Evolutionary conservation across 2,888 invertebrate genomes (phyloP), one percentile per base, ranked within the genome.

Genomic region (Drosophila colorata): DNA sequence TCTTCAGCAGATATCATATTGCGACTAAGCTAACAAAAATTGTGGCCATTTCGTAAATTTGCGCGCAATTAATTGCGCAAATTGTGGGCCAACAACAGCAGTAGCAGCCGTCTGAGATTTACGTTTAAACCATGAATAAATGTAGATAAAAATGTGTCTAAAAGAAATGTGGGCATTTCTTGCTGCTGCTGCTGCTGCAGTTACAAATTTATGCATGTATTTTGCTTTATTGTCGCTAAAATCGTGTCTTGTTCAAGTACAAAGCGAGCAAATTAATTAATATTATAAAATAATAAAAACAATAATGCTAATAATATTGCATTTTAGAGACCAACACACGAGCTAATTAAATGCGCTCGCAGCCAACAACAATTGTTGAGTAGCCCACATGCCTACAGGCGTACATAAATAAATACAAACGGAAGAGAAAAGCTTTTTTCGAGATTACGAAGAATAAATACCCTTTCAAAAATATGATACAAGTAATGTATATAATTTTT

Each of bases 21-120:
- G 74, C 74, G 38, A 41, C 47, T 33, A 35, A 59, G 41, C 51
- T 35, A 61, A 64, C 63, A 66, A 75, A 65, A 63, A 72, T 78
- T 60, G 55, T 81, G 69, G 72, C 65, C 46, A 70, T 74, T 69
- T 82, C 20, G 40, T 65, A 75, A 78, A 82, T 77, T 84, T 75
- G 61, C 44, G 68, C 69, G 65, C 74, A 73, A 74, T 82, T 86
- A 86, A 82, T 82, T 82, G 80, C 80, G 78, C 80, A 85, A 88
- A 84, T 80, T 80, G 69, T 69, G 69, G 44, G 25, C 52, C 31
- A 20, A 20, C 33, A 40, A 2, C 56, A 52, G 52, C 81, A 69
- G 48, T n/a, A 16, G 1, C 14, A 11, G 48, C 52, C 48, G 65
- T 11, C 76, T 53, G 49, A 74, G 84, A 84, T 82, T 87, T 83